phyloP scores from a whole-genome alignment of 2,797 vertebrate genomes.

The Anabacerthia variegaticeps region DNA sequence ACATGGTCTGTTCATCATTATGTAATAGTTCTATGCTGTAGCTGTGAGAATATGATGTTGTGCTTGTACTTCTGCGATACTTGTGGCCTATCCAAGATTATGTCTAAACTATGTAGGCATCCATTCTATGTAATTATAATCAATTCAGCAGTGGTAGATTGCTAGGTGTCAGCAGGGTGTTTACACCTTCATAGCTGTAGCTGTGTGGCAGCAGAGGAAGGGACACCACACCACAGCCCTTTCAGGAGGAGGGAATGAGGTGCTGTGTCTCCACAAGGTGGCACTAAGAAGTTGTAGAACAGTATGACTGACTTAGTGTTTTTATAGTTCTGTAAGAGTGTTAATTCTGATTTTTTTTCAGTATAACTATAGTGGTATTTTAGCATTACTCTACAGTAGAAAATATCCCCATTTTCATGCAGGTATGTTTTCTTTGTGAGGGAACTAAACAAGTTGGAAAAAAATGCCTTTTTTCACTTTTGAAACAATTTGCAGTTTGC shows the following conservation, averaged over 20 bases:
- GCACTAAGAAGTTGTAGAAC: conserved; percentile 56
- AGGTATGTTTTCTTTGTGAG: background rate
- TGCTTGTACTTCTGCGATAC: background rate
- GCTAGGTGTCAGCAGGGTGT: background rate
- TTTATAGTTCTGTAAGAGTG: background rate
- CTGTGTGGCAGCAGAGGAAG: background rate
- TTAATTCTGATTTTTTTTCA: background rate
- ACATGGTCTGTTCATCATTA: background rate
- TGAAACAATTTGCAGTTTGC: background rate
- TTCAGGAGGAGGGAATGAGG: too few relatives aligned
- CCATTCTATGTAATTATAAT: background rate
- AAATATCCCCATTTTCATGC: background rate
- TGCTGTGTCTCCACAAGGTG: conserved; percentile 71
- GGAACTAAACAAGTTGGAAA: background rate
- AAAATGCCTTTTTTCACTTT: background rate
- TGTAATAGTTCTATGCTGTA: background rate
- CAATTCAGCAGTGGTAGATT: background rate
- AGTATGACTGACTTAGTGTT: background rate
- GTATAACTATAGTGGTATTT: background rate
- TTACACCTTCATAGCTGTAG: background rate
- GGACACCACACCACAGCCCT: fast-evolving
- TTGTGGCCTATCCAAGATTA: background rate
- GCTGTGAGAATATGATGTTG: background rate
- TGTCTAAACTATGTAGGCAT: background rate
- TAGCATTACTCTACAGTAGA: background rate